Evolutionary conservation across 1,140 invertebrate genomes (phyloP).

Genomic region (Aphis gossypii): DNA sequence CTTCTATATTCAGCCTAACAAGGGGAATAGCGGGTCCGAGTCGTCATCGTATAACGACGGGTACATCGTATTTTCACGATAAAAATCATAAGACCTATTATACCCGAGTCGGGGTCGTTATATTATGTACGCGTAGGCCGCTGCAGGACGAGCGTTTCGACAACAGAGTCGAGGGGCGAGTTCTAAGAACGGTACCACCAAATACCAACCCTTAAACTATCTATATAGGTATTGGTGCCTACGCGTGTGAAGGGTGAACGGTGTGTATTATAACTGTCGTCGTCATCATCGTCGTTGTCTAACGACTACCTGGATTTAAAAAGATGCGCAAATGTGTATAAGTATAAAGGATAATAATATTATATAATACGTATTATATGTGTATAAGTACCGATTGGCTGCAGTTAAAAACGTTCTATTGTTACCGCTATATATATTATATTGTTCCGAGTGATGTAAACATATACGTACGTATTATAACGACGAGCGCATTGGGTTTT

Average conservation of each 20-base stretch:
- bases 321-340: background rate
- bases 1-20: background rate
- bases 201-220: background rate
- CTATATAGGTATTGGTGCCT: no score
- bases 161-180: background rate
- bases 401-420: background rate
- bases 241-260: background rate
- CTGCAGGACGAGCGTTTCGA: background rate
- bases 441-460: background rate
- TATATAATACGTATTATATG: background rate
- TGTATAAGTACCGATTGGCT: background rate
- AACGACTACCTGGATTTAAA: conserved; percentile 1
- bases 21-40: background rate
- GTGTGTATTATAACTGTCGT: background rate
- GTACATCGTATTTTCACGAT: background rate
- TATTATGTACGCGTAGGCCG: background rate
- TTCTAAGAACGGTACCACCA: background rate
- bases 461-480: background rate
- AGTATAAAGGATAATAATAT: background rate
- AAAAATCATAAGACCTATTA: background rate
- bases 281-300: background rate
- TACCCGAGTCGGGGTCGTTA: background rate
- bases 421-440: background rate
- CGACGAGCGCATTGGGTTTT: background rate
- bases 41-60: background rate